Evolutionary conservation across 2,797 vertebrate species (phyloP).

Genomic region (Sus cebifrons): DNA sequence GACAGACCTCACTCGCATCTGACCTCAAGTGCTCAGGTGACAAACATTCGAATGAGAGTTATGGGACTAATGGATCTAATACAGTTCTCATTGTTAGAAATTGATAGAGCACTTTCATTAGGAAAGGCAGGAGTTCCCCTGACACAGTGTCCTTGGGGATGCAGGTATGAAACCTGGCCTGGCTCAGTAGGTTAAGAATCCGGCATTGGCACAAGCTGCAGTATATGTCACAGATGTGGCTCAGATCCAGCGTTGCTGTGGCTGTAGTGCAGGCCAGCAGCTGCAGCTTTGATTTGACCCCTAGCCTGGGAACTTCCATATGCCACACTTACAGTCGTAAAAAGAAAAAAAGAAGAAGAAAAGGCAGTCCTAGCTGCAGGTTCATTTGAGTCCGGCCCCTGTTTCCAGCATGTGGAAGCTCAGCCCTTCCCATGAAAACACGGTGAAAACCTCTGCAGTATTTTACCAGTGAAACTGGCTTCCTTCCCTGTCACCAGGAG

Average conservation of each 20-base stretch:
- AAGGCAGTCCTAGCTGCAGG: constrained; percentile 75
- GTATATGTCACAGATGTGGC: too few species aligned
- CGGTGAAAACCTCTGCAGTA: neutral
- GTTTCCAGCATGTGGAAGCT: constrained; percentile 26
- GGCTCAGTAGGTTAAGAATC: too few species aligned
- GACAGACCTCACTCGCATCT: constrained; percentile 78
- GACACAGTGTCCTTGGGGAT: too few species aligned
- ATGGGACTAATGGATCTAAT: constrained; percentile 77
- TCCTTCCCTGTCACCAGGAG: neutral
- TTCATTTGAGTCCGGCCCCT: neutral
- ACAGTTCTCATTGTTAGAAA: constrained; percentile 61
- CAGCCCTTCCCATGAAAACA: constrained; percentile 63
- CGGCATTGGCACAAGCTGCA: too few species aligned
- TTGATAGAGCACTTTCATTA: constrained; percentile 77
- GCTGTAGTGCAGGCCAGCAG: too few species aligned
- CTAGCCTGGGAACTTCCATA: too few species aligned
- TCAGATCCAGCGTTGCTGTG: too few species aligned
- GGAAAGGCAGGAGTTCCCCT: neutral
- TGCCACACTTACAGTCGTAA: too few species aligned
- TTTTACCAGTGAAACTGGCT: neutral
- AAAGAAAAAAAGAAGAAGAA: too few species aligned
- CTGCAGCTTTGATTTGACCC: too few species aligned
- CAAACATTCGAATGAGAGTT: constrained; percentile 71
- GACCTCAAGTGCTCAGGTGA: constrained; percentile 49
- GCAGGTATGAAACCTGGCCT: too few species aligned